phyloP scores from a whole-genome alignment of 2,113 vertebrate species.

The Sphaerodactylus townsendi region DNA sequence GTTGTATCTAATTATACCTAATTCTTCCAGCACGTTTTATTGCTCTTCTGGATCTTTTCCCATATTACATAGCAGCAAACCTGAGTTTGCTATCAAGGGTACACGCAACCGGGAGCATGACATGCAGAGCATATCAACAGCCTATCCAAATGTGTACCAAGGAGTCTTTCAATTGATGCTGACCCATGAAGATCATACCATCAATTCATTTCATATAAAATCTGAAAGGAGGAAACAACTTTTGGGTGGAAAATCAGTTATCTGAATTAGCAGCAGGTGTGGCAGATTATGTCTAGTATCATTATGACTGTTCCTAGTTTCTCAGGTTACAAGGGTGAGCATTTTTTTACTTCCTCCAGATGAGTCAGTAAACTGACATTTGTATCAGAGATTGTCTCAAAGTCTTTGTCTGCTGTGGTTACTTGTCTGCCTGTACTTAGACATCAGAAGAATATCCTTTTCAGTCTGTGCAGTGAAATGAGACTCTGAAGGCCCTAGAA shows the following conservation, averaged over 20 bases:
- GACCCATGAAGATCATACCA: no score
- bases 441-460: not conserved
- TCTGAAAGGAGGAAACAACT: not conserved
- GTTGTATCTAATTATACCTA: no score
- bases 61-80: no score
- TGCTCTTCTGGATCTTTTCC: no score
- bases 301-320: slow-evolving; percentile 50
- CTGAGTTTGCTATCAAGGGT: no score
- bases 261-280: slow-evolving; percentile 64
- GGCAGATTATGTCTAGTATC: slow-evolving; percentile 55
- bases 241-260: not conserved
- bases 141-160: no score
- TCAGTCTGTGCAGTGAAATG: not conserved
- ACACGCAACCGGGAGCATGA: no score
- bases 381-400: slow-evolving; percentile 40
- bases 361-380: slow-evolving; percentile 57
- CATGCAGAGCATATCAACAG: no score
- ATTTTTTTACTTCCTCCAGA: slow-evolving; percentile 30
- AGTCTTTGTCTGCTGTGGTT: slow-evolving; percentile 33
- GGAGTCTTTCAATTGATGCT: no score
- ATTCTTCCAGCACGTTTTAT: no score
- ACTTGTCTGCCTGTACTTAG: slow-evolving; percentile 6
- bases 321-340: slow-evolving; percentile 29
- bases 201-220: not conserved
- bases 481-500: not conserved